These are phyloP conservation scores for Dryocosmus kuriphilus DNA, from an alignment of 2,888 invertebrate species.

Conservation along the genomic window DNA sequence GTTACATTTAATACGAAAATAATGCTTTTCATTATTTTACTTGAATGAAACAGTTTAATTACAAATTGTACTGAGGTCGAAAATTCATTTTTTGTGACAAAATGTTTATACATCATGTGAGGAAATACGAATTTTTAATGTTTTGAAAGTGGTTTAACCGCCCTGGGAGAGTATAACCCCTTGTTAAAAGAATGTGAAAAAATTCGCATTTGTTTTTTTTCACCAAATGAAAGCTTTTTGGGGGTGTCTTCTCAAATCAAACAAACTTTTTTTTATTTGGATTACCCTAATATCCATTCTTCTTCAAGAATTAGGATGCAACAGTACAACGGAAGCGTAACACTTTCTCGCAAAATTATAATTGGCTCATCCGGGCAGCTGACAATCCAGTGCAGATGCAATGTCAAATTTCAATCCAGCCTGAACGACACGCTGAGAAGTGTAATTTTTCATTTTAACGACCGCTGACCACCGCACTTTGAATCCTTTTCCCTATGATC, in stretches of 20 bases:
- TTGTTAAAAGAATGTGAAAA: too few relatives aligned
- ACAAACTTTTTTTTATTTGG: not conserved
- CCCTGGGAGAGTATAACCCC: too few relatives aligned
- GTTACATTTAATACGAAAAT: too few relatives aligned
- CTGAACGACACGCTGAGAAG: conserved; percentile 12
- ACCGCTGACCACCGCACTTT: conserved; percentile 25
- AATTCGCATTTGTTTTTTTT: not conserved
- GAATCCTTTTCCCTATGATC: conserved; percentile 29
- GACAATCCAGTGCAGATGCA: conserved; percentile 19
- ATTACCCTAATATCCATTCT: not conserved
- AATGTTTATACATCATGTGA: too few relatives aligned
- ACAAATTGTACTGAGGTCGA: too few relatives aligned
- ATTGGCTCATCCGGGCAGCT: conserved; percentile 39
- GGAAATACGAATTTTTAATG: too few relatives aligned
- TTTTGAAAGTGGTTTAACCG: too few relatives aligned
- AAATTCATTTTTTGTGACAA: too few relatives aligned
- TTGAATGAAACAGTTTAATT: too few relatives aligned
- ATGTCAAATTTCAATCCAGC: conserved; percentile 15
- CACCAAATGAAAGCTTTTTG: too few relatives aligned
- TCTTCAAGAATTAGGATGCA: not conserved
- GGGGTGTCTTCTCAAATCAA: too few relatives aligned
- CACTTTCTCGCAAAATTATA: conserved; percentile 25
- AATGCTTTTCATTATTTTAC: too few relatives aligned
- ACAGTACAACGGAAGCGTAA: not conserved
- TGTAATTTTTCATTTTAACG: conserved; percentile 39